phyloP scores from a whole-genome alignment of 2,113 vertebrate species.

The Tiliqua scincoides region DNA sequence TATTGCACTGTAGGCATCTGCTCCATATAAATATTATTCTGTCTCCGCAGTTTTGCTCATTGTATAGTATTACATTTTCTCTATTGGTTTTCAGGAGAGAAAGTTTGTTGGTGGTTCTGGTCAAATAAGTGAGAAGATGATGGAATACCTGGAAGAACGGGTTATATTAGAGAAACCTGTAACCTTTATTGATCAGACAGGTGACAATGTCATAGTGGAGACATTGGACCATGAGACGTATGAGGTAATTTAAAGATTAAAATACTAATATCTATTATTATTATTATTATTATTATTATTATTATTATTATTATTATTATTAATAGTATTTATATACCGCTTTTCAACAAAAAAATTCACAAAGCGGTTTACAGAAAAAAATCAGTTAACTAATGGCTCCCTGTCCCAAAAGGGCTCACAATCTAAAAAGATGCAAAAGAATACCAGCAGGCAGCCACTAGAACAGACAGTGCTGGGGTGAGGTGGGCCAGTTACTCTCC shows the following conservation, averaged over 20 bases:
- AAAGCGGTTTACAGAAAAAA: too few relatives aligned
- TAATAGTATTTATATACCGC: too few relatives aligned
- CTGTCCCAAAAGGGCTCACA: too few relatives aligned
- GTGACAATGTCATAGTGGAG: slow-evolving; percentile 84
- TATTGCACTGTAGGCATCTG: background rate
- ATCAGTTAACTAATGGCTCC: too few relatives aligned
- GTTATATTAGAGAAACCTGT: slow-evolving; percentile 90
- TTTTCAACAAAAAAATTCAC: too few relatives aligned
- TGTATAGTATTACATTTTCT: fast-evolving
- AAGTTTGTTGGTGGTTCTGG: slow-evolving; percentile 93
- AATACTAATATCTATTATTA: background rate
- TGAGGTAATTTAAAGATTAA: slow-evolving; percentile 73
- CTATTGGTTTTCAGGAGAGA: slow-evolving; percentile 83
- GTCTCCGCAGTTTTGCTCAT: background rate
- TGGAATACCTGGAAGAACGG: slow-evolving; percentile 81
- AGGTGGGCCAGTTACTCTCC: too few relatives aligned
- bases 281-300: too few relatives aligned
- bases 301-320: too few relatives aligned
- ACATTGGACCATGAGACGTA: slow-evolving; percentile 86
- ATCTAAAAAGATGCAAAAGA: too few relatives aligned
- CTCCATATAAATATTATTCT: fast-evolving
- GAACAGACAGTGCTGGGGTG: too few relatives aligned
- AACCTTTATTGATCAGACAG: slow-evolving; percentile 83
- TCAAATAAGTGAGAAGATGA: slow-evolving; percentile 91
- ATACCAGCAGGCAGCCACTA: too few relatives aligned